Percentiles rank a stretch among this genome's conserved stretches.
Conservation (phyloP, 2,797 vertebrate species). For the Coreius guichenoti region DNA sequence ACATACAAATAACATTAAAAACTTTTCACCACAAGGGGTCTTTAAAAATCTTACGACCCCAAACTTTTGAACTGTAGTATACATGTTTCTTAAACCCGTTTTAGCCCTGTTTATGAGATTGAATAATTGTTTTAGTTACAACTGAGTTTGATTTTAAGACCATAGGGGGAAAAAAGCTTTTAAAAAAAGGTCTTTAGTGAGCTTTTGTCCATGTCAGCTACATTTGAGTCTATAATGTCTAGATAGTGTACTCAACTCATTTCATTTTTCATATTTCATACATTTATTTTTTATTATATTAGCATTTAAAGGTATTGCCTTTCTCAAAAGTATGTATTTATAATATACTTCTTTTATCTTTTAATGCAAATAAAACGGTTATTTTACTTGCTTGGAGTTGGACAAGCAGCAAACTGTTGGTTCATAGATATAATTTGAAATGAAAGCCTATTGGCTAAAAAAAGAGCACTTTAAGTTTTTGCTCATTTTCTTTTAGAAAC, state of each 20-base stretch:
- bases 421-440: not conserved
- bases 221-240: not conserved
- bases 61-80: not conserved
- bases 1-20: too few relatives aligned
- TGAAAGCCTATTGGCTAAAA: not conserved
- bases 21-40: too few relatives aligned
- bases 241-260: not conserved
- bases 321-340: not conserved
- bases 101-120: too few relatives aligned
- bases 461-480: not conserved
- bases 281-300: not conserved
- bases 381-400: not conserved
- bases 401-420: not conserved
- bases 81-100: not conserved
- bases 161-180: not conserved
- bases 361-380: not conserved
- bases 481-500: not conserved
- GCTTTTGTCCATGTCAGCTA: not conserved
- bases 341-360: not conserved
- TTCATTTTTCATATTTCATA: too few relatives aligned
- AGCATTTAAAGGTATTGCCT: not conserved
- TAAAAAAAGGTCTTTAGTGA: not conserved
- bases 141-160: too few relatives aligned
- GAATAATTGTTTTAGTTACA: too few relatives aligned
- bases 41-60: not conserved